These are phyloP conservation scores for Orycteropus afer DNA, from an alignment of 2,113 vertebrate genomes.

Conservation along the genomic window DNA sequence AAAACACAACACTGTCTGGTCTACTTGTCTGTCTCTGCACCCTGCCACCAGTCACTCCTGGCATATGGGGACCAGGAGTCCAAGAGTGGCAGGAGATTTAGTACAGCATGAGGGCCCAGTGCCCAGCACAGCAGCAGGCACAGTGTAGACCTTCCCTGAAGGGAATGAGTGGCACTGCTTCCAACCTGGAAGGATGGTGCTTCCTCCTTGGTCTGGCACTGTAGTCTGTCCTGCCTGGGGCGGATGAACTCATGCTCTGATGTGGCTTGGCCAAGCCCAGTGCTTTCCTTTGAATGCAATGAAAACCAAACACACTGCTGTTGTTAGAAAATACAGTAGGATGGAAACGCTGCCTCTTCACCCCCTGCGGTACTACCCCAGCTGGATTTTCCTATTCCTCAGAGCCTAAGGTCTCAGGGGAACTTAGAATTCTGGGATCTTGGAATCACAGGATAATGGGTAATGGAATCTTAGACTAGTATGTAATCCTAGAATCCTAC, in stretches of 20 bases:
- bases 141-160: not conserved
- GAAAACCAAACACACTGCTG: slow-evolving; percentile 53
- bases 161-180: not conserved
- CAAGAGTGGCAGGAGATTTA: not conserved
- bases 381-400: slow-evolving; percentile 58
- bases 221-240: not conserved
- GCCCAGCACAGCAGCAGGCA: not conserved
- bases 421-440: not conserved
- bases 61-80: not conserved
- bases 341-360: slow-evolving; percentile 49
- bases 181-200: not conserved
- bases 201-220: not conserved
- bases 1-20: not conserved
- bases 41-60: not conserved
- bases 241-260: slow-evolving; percentile 62
- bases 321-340: slow-evolving; percentile 22
- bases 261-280: slow-evolving; percentile 70
- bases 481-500: slow-evolving; percentile 38
- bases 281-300: slow-evolving; percentile 50
- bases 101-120: not conserved
- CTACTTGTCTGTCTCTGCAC: not conserved
- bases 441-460: slow-evolving; percentile 46
- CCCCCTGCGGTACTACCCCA: not conserved
- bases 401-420: slow-evolving; percentile 8
- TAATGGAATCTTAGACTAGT: slow-evolving; percentile 55